Conservation (phyloP, 1,140 invertebrate species). For the Pteromalus puparum region DNA sequence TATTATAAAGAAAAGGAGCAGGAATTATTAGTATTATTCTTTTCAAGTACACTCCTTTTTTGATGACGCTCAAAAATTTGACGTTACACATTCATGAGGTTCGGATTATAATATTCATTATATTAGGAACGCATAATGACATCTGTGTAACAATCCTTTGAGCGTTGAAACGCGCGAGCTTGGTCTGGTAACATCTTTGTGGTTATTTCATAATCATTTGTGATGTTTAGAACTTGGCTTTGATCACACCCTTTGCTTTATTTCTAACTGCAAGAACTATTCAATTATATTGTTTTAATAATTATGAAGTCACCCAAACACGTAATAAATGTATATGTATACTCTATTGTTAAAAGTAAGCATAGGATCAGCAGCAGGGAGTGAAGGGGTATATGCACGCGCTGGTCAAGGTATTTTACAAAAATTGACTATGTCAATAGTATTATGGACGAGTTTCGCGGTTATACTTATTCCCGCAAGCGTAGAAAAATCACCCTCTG, state of each 20-base stretch:
- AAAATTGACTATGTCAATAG: constrained; percentile 45
- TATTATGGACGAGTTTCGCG: constrained; percentile 43
- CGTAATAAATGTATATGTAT: constrained; percentile 41
- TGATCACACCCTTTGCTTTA: constrained; percentile 36
- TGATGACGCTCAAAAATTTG: constrained; percentile 31
- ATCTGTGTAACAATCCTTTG: constrained; percentile 32
- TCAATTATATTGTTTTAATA: constrained; percentile 14
- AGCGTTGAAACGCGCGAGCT: constrained; percentile 36
- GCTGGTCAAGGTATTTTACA: constrained; percentile 47
- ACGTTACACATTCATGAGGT: constrained; percentile 29
- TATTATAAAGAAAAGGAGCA: constrained; percentile 42
- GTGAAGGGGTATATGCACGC: constrained; percentile 6
- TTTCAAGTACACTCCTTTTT: constrained; percentile 19
- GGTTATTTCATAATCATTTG: constrained; percentile 44
- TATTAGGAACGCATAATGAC: constrained; percentile 13
- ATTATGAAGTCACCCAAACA: constrained; percentile 27
- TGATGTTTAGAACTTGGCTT: constrained; percentile 44
- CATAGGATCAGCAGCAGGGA: constrained; percentile 5
- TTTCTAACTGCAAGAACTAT: background rate
- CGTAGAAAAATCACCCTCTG: constrained; percentile 50
- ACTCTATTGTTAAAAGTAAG: constrained; percentile 43
- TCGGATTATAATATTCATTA: constrained; percentile 20
- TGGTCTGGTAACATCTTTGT: constrained; percentile 50
- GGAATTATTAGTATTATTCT: constrained; percentile 20
- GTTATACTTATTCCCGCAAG: constrained; percentile 34